Evolutionary conservation across 2,797 vertebrate genomes (phyloP).

Genomic region (Bovichtus diacanthus): DNA sequence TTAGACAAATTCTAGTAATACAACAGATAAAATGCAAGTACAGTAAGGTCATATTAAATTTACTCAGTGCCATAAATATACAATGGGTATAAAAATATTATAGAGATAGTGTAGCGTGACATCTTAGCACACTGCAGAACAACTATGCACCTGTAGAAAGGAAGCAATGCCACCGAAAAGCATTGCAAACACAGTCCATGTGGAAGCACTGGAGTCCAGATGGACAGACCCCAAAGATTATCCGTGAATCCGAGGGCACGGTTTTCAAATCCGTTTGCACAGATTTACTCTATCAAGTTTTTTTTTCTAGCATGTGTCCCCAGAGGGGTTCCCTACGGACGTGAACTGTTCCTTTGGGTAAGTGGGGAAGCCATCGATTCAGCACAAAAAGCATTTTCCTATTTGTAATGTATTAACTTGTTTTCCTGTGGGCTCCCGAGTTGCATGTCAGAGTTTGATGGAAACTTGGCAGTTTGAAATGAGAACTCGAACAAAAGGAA

Average conservation of each 20-base stretch:
- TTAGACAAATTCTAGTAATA: background rate
- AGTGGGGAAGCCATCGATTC: conserved; percentile 27
- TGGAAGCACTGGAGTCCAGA: too few relatives aligned
- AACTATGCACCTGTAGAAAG: conserved; percentile 43
- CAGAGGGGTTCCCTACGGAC: too few relatives aligned
- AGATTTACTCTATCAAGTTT: too few relatives aligned
- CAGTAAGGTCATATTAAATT: background rate
- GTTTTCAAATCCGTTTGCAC: too few relatives aligned
- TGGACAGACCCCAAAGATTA: too few relatives aligned
- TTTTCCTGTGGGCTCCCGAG: background rate
- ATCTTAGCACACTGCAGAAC: conserved; percentile 40
- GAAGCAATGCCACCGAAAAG: conserved; percentile 43
- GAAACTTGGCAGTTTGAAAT: conserved; percentile 61
- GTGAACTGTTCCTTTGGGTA: conserved; percentile 46
- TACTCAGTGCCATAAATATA: too few relatives aligned
- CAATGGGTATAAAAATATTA: background rate
- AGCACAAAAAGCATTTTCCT: conserved; percentile 28
- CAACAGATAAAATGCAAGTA: conserved; percentile 7
- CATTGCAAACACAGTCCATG: conserved; percentile 59
- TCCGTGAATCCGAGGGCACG: too few relatives aligned
- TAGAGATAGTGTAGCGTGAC: too few relatives aligned
- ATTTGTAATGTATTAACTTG: background rate
- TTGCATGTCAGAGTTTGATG: conserved; percentile 27
- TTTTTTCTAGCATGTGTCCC: too few relatives aligned
- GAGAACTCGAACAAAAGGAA: conserved; percentile 55